These are phyloP conservation scores for Lepisosteus oculatus DNA, from an alignment of 2,113 vertebrate species.

Conservation along the genomic window DNA sequence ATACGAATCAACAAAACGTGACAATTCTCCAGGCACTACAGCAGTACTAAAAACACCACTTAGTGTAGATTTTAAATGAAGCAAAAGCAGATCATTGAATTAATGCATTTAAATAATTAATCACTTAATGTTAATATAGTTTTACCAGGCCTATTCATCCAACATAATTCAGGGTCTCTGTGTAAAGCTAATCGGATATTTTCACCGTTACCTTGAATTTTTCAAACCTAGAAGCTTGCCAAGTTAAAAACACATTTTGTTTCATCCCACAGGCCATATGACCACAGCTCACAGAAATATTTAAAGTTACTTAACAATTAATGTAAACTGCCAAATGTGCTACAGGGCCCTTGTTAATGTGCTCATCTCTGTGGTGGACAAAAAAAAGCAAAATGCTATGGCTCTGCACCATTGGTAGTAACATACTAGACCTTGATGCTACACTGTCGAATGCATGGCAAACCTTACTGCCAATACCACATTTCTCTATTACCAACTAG, in stretches of 20 bases:
- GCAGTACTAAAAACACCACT: no score
- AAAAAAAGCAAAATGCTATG: neutral
- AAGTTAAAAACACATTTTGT: slow-evolving; percentile 29
- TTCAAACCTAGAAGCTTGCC: no score
- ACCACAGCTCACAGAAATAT: slow-evolving; percentile 14
- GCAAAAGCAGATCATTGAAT: no score
- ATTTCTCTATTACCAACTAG: neutral
- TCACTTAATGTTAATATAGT: no score
- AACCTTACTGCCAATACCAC: neutral
- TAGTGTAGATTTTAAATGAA: no score
- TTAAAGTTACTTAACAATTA: slow-evolving; percentile 37
- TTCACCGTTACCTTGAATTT: no score
- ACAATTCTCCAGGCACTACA: no score
- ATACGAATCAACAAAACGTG: no score
- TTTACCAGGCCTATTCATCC: no score
- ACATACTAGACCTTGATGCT: neutral
- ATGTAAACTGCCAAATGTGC: slow-evolving; percentile 20
- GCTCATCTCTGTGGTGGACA: neutral
- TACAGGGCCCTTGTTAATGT: slow-evolving; percentile 22
- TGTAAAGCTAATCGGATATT: no score
- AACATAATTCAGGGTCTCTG: no score
- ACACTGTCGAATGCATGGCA: neutral
- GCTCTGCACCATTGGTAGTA: neutral
- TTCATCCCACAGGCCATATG: slow-evolving; percentile 18
- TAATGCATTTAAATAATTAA: no score